Percentiles rank a stretch among this genome's conserved stretches.
Conservation (phyloP, 2,888 invertebrate species). For the Stenodema calcarata region DNA sequence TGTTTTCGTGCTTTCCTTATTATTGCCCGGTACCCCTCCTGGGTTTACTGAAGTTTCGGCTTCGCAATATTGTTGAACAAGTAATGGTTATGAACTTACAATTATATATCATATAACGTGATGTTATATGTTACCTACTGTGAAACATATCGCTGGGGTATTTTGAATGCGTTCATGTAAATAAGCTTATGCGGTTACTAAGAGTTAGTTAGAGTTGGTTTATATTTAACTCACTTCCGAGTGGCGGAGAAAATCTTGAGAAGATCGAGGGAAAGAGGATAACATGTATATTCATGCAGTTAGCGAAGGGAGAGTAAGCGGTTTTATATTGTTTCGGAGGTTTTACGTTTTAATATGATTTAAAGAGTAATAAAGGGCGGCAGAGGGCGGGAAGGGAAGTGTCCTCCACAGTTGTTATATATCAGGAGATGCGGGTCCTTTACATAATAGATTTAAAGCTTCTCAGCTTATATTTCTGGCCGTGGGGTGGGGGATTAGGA, state of each 20-base stretch:
- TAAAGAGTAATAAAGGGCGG: slow-evolving; percentile 18
- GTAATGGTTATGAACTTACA: no score
- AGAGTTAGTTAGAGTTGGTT: background rate
- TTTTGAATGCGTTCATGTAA: no score
- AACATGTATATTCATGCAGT: slow-evolving; percentile 33
- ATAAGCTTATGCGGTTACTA: background rate
- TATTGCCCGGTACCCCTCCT: no score
- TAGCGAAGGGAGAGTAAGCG: slow-evolving; percentile 14
- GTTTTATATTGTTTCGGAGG: slow-evolving; percentile 33
- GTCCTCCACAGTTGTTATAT: background rate
- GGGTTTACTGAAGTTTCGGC: no score
- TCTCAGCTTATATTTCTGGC: background rate
- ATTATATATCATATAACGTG: no score
- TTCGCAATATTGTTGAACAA: no score
- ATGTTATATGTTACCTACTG: no score
- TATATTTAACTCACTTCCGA: background rate
- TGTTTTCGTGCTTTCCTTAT: no score
- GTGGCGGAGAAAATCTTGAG: slow-evolving; percentile 13
- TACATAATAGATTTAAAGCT: slow-evolving; percentile 19
- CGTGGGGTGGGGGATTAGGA: background rate
- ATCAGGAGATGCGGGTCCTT: background rate
- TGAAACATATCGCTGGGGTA: no score
- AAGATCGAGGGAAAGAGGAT: background rate
- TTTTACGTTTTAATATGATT: slow-evolving; percentile 35
- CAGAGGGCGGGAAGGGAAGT: background rate